These are phyloP conservation scores for Calidris pugnax DNA, from an alignment of 2,113 vertebrate genomes.

Conservation along the genomic window DNA sequence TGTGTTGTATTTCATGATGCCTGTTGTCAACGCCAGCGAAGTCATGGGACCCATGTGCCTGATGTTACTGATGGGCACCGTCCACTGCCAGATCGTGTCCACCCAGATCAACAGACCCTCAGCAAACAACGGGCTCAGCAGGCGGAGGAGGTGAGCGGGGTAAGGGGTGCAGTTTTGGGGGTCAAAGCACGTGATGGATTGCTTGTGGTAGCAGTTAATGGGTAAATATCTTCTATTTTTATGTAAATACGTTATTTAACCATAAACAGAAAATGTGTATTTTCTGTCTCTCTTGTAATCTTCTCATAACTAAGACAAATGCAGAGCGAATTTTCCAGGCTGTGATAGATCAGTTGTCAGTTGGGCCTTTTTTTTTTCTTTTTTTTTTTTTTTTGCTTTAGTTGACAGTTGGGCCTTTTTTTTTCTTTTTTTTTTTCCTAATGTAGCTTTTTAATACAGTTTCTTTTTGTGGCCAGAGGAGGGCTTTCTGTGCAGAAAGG, in stretches of 20 bases:
- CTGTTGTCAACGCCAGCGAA: slow-evolving; percentile 86
- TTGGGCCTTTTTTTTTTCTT: background rate
- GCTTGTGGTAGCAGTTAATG: background rate
- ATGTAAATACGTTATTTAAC: background rate
- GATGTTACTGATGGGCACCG: slow-evolving; percentile 95
- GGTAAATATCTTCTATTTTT: background rate
- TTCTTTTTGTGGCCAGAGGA: background rate
- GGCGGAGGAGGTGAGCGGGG: slow-evolving; percentile 85
- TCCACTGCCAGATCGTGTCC: slow-evolving; percentile 98
- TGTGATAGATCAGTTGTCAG: background rate
- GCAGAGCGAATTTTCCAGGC: background rate
- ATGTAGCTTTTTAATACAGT: fast-evolving
- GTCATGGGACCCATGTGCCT: slow-evolving; percentile 91
- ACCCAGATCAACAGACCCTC: slow-evolving; percentile 83
- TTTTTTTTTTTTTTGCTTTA: background rate
- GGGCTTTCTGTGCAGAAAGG: background rate
- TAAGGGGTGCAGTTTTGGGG: background rate
- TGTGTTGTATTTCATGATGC: slow-evolving; percentile 84
- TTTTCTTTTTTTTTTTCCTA: background rate
- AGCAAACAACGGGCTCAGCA: slow-evolving; percentile 78
- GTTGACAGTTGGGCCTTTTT: background rate
- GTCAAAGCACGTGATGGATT: background rate
- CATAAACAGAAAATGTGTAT: background rate
- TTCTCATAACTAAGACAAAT: background rate
- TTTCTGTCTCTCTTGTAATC: background rate